Evolutionary conservation across 1,140 invertebrate species (phyloP).

Genomic region (Drosophila asahinai): DNA sequence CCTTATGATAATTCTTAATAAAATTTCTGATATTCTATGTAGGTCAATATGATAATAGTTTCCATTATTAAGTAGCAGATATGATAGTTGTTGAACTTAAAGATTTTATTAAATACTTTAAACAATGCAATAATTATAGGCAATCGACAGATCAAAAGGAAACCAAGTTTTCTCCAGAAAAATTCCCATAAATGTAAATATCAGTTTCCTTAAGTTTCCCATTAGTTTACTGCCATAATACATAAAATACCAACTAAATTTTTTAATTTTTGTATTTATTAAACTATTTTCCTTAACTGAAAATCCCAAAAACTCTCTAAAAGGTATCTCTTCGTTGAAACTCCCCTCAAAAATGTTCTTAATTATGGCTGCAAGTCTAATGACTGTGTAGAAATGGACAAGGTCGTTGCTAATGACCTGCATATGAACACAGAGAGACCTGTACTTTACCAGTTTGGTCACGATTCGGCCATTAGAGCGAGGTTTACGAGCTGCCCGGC

Average conservation of each 20-base stretch:
- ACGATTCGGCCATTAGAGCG: slow-evolving; percentile 51
- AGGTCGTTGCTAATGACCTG: slow-evolving; percentile 72
- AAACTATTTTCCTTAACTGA: no score
- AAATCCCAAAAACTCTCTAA: no score
- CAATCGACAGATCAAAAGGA: neutral
- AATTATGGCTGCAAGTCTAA: slow-evolving; percentile 66
- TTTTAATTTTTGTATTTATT: no score
- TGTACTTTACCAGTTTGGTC: slow-evolving; percentile 47
- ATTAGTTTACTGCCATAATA: no score
- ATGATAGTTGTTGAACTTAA: neutral
- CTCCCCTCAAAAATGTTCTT: slow-evolving; percentile 12
- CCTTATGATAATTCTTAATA: neutral
- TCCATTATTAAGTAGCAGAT: neutral
- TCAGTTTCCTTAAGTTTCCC: no score
- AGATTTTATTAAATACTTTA: neutral
- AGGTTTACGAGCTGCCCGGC: slow-evolving; percentile 30
- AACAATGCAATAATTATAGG: neutral
- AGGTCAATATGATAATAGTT: slow-evolving; percentile 2
- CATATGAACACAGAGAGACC: slow-evolving; percentile 31
- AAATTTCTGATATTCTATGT: neutral
- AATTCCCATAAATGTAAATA: no score
- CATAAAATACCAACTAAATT: no score
- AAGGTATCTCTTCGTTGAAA: no score
- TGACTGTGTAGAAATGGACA: slow-evolving; percentile 61
- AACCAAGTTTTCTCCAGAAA: no score